Base-by-base conservation (phyloP, 1,140 invertebrate genomes). In the Melanaphis sacchari region DNA sequence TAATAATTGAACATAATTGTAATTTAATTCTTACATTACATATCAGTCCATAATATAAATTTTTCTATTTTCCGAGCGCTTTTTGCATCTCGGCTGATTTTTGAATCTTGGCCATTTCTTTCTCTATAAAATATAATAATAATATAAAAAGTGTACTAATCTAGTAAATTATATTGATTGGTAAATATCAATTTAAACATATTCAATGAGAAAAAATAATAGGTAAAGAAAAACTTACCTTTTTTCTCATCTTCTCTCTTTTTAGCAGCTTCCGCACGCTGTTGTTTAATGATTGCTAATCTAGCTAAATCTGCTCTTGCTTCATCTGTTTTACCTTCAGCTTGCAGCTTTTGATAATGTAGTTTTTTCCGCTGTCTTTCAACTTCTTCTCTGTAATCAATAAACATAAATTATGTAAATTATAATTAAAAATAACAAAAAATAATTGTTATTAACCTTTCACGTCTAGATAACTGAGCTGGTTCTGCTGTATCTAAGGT, bases 281-380 rank as follows among this genome's bases (percentile, higher is more conserved):
- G 98, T 95, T 99, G 98, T 93, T 98, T 97, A 94, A 99, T 98
- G 94, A 99, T 97, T 0, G 98, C 98, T 94, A 98, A 95, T 93
- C 99, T 95, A 18, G 99, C 99, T 66, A 99, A 95, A 96, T 99
- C 99, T 2, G 98, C 98, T 94, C 98, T 96, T 0, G 99, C 99
- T 95, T 99, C 98, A 82, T 99, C 98, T 1, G 99, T 99, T 95
- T 99, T 99, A 90, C 99, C 98, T 93, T 98, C 98, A 1, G 98
- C 98, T 94, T 99, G 98, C 40, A 99, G 95, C 95, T 98, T 98
- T 95, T 98, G 97, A 95, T 99, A 99, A 94, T 98, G 97, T 38
- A 97, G 97, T 93, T 97, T 97, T 1, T 98, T 98, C 94, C 97
- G 97, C 95, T 99, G 98, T 94, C 97, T 97, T 95, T 99, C 98